Evolutionary conservation across 2,888 invertebrate genomes (phyloP).

Genomic region (Ephialtes manifestator): DNA sequence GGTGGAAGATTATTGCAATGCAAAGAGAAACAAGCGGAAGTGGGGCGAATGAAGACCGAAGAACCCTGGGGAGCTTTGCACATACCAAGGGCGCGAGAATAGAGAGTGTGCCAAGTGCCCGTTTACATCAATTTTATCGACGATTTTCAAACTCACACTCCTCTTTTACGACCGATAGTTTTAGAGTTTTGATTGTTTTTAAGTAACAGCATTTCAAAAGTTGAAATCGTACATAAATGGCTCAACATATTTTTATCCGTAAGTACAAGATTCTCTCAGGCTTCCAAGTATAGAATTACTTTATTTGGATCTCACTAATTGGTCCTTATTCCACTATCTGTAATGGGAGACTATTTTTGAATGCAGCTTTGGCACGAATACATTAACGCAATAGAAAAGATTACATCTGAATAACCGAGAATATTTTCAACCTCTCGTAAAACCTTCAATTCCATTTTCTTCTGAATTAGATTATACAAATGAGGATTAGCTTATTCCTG

Average conservation of each 20-base stretch:
- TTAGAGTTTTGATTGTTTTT: neutral
- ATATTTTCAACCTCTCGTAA: neutral
- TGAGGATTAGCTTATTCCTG: neutral
- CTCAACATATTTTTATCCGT: too few species aligned
- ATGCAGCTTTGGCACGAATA: neutral
- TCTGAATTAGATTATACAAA: neutral
- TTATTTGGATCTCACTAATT: neutral
- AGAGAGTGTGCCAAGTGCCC: conserved; percentile 82
- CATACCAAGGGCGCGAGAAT: conserved; percentile 63
- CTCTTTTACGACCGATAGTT: neutral
- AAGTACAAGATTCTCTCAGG: too few species aligned
- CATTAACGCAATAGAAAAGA: neutral
- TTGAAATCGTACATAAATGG: too few species aligned
- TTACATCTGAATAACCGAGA: neutral
- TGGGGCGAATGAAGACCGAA: conserved; percentile 67
- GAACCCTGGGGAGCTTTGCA: conserved; percentile 75
- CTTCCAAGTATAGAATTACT: neutral
- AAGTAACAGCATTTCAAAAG: neutral
- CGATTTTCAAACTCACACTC: conserved; percentile 75
- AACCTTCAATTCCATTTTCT: neutral
- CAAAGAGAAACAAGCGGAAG: conserved; percentile 17
- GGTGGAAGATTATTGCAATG: conserved; percentile 29
- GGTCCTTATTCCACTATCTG: neutral
- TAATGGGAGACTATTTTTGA: neutral
- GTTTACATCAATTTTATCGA: conserved; percentile 84